Evolutionary conservation across 2,113 vertebrate genomes (phyloP).

Genomic region (Elephantulus edwardii): DNA sequence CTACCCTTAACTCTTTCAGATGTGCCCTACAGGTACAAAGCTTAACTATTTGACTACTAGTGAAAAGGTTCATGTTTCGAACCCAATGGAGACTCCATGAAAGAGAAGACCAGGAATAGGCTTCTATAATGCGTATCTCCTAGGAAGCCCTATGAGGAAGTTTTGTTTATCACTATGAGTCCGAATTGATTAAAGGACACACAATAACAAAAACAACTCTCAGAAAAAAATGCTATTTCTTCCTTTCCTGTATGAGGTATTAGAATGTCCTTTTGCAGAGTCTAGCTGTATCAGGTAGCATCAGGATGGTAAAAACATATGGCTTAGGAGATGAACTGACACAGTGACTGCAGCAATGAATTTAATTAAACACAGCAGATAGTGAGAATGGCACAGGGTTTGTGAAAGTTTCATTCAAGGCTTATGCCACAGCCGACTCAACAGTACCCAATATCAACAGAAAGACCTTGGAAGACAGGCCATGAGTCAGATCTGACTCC

Average conservation of each 20-base stretch:
- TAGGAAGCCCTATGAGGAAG: not conserved
- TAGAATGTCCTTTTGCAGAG: not conserved
- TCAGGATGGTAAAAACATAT: not conserved
- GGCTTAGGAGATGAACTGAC: too few relatives aligned
- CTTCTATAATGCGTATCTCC: not conserved
- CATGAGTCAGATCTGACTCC: not conserved
- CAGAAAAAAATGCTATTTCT: not conserved
- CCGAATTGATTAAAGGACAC: not conserved
- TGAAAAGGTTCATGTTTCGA: not conserved
- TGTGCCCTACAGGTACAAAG: not conserved
- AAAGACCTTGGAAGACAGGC: not conserved
- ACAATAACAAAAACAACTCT: not conserved
- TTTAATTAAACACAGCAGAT: not conserved
- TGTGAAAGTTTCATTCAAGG: too few relatives aligned
- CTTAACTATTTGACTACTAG: too few relatives aligned
- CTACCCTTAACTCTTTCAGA: not conserved
- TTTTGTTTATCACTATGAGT: not conserved
- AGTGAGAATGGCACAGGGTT: not conserved
- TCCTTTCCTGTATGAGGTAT: not conserved
- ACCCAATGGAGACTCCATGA: not conserved
- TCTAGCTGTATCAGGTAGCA: not conserved
- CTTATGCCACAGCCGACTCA: too few relatives aligned
- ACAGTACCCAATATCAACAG: too few relatives aligned
- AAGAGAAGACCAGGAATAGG: not conserved
- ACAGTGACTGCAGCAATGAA: not conserved